These are phyloP conservation scores for Ascaphus truei DNA, from an alignment of 2,113 vertebrate genomes.

Conservation along the genomic window DNA sequence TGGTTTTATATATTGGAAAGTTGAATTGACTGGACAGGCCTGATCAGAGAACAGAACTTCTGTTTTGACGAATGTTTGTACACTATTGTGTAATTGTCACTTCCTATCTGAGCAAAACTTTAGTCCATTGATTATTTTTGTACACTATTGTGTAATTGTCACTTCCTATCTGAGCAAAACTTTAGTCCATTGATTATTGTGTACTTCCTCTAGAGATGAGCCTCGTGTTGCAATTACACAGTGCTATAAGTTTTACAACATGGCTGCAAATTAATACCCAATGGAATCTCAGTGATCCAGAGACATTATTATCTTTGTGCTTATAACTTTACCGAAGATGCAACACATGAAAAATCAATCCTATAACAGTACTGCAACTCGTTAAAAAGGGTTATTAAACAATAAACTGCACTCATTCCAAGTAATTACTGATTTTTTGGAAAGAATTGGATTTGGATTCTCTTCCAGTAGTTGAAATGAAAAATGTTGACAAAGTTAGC, in stretches of 20 bases:
- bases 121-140: too few relatives aligned
- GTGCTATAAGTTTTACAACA: background rate
- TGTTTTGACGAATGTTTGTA: too few relatives aligned
- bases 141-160: too few relatives aligned
- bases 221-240: background rate
- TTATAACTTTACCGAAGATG: background rate
- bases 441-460: background rate
- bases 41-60: too few relatives aligned
- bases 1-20: too few relatives aligned
- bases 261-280: background rate
- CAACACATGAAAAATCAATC: background rate
- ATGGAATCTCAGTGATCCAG: background rate
- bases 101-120: too few relatives aligned
- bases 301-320: background rate
- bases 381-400: background rate
- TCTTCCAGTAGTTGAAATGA: background rate
- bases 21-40: too few relatives aligned
- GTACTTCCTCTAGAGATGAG: background rate
- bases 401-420: background rate
- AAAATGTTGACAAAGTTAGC: background rate
- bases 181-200: too few relatives aligned
- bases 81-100: too few relatives aligned
- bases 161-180: too few relatives aligned
- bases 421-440: constrained; percentile 4
- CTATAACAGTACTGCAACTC: background rate